Percentiles rank a stretch among this genome's conserved stretches.
These are phyloP conservation scores for Iguana delicatissima DNA, from an alignment of 2,797 vertebrate species.

Conservation along the genomic window DNA sequence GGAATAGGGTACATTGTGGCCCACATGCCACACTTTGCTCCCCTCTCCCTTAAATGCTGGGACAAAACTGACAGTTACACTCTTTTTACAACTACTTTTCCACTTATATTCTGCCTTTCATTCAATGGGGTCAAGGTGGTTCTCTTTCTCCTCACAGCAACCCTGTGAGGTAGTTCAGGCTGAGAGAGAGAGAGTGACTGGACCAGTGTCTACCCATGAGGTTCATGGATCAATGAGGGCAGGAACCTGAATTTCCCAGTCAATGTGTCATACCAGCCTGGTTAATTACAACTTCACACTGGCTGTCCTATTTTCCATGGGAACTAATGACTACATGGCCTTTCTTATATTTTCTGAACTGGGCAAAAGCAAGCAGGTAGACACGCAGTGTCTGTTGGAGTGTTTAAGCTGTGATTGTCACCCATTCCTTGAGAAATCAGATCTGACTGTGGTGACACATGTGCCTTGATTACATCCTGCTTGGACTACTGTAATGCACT, in stretches of 20 bases:
- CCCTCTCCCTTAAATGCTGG: too few species aligned
- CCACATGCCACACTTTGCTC: too few species aligned
- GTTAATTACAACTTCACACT: not conserved
- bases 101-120: too few species aligned
- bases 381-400: not conserved
- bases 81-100: not conserved
- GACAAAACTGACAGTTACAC: not conserved
- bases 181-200: not conserved
- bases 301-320: not conserved
- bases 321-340: not conserved
- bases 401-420: not conserved
- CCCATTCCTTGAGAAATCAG: too few species aligned
- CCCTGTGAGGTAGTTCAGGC: not conserved
- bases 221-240: not conserved
- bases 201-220: not conserved
- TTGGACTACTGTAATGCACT: too few species aligned
- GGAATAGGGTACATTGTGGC: too few species aligned
- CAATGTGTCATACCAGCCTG: not conserved
- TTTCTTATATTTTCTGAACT: not conserved
- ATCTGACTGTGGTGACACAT: too few species aligned
- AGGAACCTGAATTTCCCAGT: not conserved
- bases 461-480: too few species aligned
- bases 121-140: too few species aligned
- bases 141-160: not conserved
- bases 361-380: not conserved